These are phyloP conservation scores for Drosophila kepulauana DNA, from an alignment of 1,140 invertebrate species.

Conservation along the genomic window DNA sequence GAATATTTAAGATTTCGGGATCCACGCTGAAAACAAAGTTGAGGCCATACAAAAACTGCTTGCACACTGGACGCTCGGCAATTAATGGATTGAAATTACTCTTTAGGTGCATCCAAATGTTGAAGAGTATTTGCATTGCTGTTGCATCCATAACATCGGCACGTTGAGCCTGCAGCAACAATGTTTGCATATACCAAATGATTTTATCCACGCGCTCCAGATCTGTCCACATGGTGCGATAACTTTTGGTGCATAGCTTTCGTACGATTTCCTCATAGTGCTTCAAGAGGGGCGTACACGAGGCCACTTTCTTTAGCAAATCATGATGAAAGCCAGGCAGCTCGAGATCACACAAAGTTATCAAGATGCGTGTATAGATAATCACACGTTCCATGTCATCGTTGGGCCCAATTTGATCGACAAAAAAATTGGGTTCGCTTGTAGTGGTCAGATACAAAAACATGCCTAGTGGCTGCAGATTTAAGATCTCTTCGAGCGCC, in stretches of 20 bases:
- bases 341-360: conserved; percentile 29
- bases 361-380: conserved; percentile 32
- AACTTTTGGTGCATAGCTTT: conserved; percentile 32
- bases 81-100: conserved; percentile 33
- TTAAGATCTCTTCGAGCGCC: conserved; percentile 24
- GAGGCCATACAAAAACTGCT: conserved; percentile 22
- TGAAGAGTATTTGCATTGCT: conserved; percentile 31
- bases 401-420: conserved; percentile 29
- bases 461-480: conserved; percentile 40
- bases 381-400: conserved; percentile 32
- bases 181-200: conserved; percentile 31
- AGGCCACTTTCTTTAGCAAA: conserved; percentile 16
- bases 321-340: conserved; percentile 33
- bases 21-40: conserved; percentile 27
- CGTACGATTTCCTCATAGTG: conserved; percentile 35
- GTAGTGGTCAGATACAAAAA: conserved; percentile 32
- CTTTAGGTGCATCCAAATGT: conserved; percentile 27
- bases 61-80: conserved; percentile 25
- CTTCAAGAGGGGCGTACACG: conserved; percentile 16
- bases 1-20: conserved; percentile 1
- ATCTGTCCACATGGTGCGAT: conserved; percentile 40
- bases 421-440: conserved; percentile 19
- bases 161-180: conserved; percentile 28
- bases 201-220: conserved; percentile 27
- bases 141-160: conserved; percentile 18